Conservation (phyloP, 2,888 invertebrate species). For the Scaptomyza flava region DNA sequence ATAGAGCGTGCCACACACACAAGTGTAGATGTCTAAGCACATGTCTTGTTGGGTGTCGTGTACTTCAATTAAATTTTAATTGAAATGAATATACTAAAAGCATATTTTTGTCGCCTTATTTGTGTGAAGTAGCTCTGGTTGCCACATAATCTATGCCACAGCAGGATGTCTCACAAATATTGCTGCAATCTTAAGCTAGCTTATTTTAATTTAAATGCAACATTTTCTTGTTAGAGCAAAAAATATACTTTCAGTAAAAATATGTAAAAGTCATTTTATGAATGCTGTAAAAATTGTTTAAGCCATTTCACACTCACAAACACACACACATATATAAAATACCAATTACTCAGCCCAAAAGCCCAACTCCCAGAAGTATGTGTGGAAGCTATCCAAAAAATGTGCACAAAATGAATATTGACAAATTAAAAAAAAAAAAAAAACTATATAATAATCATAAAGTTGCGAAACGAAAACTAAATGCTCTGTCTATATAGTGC, state of each 20-base stretch:
- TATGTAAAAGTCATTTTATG: constrained; percentile 29
- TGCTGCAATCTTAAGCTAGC: neutral
- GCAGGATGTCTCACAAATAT: constrained; percentile 5
- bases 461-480: constrained; percentile 43
- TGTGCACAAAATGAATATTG: constrained; percentile 1
- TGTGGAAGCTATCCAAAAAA: constrained; percentile 9
- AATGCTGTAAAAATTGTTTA: constrained; percentile 43
- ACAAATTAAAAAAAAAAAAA: neutral
- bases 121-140: constrained; percentile 49
- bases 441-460: constrained; percentile 14
- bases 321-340: constrained; percentile 48
- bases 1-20: no score
- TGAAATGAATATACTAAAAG: constrained; percentile 66
- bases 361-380: neutral
- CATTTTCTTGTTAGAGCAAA: constrained; percentile 1
- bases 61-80: constrained; percentile 79
- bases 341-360: constrained; percentile 43
- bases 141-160: constrained; percentile 44
- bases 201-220: constrained; percentile 6
- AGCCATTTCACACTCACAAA: constrained; percentile 43
- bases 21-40: constrained; percentile 18
- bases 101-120: constrained; percentile 39
- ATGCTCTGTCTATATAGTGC: constrained; percentile 38
- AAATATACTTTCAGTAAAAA: constrained; percentile 26
- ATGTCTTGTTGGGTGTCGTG: constrained; percentile 45